A percentile compares a stretch with the other conserved stretches of the same genome.
Evolutionary conservation across 2,797 vertebrate genomes (phyloP).

Genomic region (Heteromormyrus szaboi): DNA sequence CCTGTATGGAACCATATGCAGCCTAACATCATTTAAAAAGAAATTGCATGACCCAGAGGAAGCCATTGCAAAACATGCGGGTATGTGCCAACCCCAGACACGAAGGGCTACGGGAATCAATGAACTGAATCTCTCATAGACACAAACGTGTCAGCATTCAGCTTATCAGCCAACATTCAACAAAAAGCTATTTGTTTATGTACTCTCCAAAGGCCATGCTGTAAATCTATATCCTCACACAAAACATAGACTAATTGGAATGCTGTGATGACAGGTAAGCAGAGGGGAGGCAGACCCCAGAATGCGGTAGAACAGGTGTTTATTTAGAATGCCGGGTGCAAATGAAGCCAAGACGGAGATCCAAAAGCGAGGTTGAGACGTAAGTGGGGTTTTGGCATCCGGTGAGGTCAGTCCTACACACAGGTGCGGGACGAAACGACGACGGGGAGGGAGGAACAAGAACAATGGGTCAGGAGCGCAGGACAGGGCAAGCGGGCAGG

Average conservation of each 20-base stretch:
- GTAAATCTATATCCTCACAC: neutral
- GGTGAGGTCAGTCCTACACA: too few relatives aligned
- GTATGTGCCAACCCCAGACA: neutral
- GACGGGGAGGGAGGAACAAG: too few relatives aligned
- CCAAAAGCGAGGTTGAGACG: too few relatives aligned
- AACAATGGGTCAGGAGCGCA: too few relatives aligned
- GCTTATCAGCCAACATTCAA: neutral
- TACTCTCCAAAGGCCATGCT: neutral
- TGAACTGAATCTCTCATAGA: neutral
- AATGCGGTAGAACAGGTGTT: too few relatives aligned
- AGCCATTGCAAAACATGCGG: neutral
- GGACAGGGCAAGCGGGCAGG: too few relatives aligned
- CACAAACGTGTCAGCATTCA: neutral
- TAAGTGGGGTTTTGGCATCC: too few relatives aligned
- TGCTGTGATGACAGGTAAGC: neutral
- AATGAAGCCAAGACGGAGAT: too few relatives aligned
- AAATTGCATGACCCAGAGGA: neutral
- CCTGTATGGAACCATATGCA: neutral
- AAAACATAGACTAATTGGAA: neutral
- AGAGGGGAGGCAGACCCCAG: too few relatives aligned
- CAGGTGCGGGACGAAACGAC: too few relatives aligned
- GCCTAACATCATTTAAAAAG: neutral
- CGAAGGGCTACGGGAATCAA: neutral
- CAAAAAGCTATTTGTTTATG: neutral
- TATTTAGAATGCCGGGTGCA: too few relatives aligned